These are phyloP conservation scores for Pipistrellus pipistrellus DNA, from an alignment of 2,797 vertebrate genomes.

Conservation along the genomic window DNA sequence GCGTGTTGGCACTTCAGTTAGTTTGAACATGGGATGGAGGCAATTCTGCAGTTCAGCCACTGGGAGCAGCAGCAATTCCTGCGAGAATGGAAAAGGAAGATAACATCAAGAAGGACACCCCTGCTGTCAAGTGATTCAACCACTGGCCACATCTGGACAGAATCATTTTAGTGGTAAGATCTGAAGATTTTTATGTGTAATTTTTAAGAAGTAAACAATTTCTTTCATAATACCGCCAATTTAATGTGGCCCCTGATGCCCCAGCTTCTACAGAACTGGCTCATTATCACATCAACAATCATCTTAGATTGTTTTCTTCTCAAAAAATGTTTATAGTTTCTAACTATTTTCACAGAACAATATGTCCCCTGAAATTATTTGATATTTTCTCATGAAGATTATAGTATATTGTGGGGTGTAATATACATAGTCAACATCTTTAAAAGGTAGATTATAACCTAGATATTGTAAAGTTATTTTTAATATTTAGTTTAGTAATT, in stretches of 20 bases:
- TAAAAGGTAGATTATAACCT: background rate
- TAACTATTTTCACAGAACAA: background rate
- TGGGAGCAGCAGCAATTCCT: background rate
- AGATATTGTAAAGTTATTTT: background rate
- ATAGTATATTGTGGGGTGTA: background rate
- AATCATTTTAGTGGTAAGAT: background rate
- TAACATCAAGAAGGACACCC: rapidly evolving
- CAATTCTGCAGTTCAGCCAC: background rate
- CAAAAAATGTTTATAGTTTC: background rate
- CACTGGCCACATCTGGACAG: background rate
- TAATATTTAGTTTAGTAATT: background rate
- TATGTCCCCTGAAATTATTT: background rate
- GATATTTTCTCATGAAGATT: background rate
- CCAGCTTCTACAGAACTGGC: background rate
- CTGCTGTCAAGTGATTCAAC: background rate
- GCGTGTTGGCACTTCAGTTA: background rate
- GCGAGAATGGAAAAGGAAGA: background rate
- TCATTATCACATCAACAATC: background rate
- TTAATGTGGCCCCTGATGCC: background rate
- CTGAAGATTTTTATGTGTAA: background rate
- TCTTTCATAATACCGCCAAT: background rate
- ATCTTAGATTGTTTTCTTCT: background rate
- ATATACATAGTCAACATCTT: background rate
- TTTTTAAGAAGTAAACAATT: background rate
- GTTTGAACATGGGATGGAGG: background rate